These are phyloP conservation scores for Nysson spinosus DNA, from an alignment of 2,888 invertebrate species.

Conservation along the genomic window DNA sequence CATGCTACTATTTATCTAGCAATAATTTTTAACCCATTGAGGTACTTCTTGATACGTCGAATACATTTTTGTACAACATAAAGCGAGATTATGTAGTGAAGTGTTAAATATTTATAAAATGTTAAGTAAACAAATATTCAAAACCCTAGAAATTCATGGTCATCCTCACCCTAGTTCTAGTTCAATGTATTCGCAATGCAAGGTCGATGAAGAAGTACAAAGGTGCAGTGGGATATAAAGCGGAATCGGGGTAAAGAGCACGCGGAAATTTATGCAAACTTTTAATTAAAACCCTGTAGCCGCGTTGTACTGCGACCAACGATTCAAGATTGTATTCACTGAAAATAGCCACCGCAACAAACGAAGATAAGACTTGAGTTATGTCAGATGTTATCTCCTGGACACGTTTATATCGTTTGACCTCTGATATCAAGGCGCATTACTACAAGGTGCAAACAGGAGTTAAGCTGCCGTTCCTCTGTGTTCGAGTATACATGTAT, in stretches of 20 bases:
- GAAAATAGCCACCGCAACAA: conserved; percentile 24
- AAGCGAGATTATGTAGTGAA: too few species aligned
- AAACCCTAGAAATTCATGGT: too few species aligned
- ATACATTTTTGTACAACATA: too few species aligned
- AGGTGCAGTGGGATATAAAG: not conserved
- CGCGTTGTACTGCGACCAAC: not conserved
- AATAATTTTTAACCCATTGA: too few species aligned
- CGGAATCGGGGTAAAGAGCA: too few species aligned
- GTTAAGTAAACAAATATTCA: too few species aligned
- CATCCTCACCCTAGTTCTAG: too few species aligned
- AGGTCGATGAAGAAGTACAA: too few species aligned
- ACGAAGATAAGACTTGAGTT: conserved; percentile 38
- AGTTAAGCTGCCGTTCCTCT: conserved; percentile 25
- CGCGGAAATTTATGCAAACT: conserved; percentile 2
- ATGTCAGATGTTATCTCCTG: conserved; percentile 27
- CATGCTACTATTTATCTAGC: too few species aligned
- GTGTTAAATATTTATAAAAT: too few species aligned
- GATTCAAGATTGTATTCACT: not conserved
- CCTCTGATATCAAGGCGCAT: conserved; percentile 24
- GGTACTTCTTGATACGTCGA: too few species aligned
- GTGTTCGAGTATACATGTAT: conserved; percentile 19
- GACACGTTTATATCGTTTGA: conserved; percentile 32
- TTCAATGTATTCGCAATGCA: too few species aligned
- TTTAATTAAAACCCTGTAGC: conserved; percentile 11
- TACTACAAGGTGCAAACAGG: conserved; percentile 33